Conservation (phyloP, 92 coral and sea anemone genomes). For the Galaxea fascicularis region DNA sequence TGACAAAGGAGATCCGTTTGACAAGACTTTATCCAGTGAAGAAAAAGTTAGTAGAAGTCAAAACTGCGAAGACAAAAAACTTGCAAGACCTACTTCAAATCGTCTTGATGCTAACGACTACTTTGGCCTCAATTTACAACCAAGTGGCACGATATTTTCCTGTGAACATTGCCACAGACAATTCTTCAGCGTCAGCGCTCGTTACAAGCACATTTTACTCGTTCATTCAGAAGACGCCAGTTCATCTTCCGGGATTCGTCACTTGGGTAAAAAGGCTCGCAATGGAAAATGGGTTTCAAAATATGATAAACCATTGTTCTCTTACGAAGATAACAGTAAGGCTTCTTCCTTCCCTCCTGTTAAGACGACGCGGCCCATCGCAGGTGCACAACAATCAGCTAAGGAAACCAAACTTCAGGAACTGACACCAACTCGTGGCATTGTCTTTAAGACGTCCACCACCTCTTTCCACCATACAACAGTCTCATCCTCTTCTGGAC, state of each 20-base stretch:
- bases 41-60: not conserved
- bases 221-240: not conserved
- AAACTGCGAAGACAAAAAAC: not conserved
- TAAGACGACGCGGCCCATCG: not conserved
- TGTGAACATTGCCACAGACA: conserved; percentile 20
- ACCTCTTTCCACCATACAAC: not conserved
- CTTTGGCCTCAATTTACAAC: not conserved
- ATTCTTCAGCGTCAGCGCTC: not conserved
- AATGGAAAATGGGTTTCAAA: not conserved
- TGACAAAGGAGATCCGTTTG: not conserved
- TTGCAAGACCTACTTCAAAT: not conserved
- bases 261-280: not conserved
- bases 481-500: not conserved
- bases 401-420: not conserved
- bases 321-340: not conserved
- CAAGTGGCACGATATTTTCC: conserved; percentile 1
- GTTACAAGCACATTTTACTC: conserved; percentile 23
- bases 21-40: not conserved
- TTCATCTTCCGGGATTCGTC: not conserved
- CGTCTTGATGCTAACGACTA: no score
- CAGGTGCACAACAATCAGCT: not conserved
- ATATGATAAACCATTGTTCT: no score
- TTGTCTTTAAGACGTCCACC: not conserved
- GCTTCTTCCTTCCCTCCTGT: not conserved
- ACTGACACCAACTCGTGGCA: not conserved